Conservation (phyloP, 2,113 vertebrate species). For the Rhodinocichla rosea region DNA sequence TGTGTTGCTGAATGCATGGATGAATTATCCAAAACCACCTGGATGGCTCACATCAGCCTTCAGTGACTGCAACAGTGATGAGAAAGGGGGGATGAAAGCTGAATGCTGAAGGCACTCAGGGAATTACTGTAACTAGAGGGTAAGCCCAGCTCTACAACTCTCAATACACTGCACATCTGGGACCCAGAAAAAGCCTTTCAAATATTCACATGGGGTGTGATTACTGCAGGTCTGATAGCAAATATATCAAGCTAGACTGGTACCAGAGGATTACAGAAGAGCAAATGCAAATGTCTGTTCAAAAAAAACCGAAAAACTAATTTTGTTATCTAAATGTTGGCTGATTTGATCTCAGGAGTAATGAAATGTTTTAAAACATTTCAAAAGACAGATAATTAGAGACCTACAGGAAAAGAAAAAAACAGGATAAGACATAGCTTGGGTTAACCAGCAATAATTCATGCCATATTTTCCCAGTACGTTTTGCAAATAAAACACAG, state of each 20-base stretch:
- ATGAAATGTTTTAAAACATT: slow-evolving; percentile 43
- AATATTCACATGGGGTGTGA: not conserved
- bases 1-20: not conserved
- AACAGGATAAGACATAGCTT: not conserved
- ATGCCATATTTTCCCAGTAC: not conserved
- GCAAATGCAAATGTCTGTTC: slow-evolving; percentile 15
- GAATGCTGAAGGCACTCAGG: not conserved
- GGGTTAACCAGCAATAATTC: slow-evolving; percentile 37
- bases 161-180: not conserved
- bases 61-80: not conserved
- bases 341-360: slow-evolving; percentile 42
- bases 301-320: not conserved
- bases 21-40: not conserved
- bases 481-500: slow-evolving; percentile 25
- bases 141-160: not conserved
- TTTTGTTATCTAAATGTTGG: slow-evolving; percentile 53
- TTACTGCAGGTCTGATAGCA: not conserved
- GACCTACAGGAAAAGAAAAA: not conserved
- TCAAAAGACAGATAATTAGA: slow-evolving; percentile 53
- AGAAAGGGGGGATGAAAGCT: not conserved
- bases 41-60: not conserved
- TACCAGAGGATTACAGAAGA: not conserved
- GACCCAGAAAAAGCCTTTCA: not conserved
- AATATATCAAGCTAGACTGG: not conserved
- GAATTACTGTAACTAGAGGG: not conserved